Evolutionary conservation across 2,113 vertebrate genomes (phyloP), one percentile per base, ranked within the genome.

Genomic region (Candoia aspera): DNA sequence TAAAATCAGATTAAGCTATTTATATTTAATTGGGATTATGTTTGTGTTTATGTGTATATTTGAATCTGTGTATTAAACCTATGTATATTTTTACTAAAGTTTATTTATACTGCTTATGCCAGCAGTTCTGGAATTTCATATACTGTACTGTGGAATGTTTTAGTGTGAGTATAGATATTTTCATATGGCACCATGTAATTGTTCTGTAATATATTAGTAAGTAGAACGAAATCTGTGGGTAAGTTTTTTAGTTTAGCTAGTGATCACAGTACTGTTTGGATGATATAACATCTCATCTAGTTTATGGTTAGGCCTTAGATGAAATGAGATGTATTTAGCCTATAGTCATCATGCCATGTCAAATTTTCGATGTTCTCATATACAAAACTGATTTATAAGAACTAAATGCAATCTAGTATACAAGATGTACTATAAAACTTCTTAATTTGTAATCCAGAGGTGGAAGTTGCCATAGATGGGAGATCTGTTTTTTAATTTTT

Each of bases 41-140:
- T 29, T 54, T 57, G 53, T 86, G 5, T 55, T 4, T 9, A 8
- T 57, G 53, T 86, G 53, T 86, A 55, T 55, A 55, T 57, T 86
- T 86, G 29, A 88, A 93, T 6, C 86, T 89, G 86, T 0, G 0
- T 91, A 92, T 68, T 0, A 0, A 37, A 15, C 87, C 17, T 94
- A 62, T 94, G 94, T 37, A 33, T 96, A 95, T 93, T 73, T 86
- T 93, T 92, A 92, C 17, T 91, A 55, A 87, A 93, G 0, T 95
- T 93, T 91, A n/a, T 95, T 94, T 93, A 59, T 93, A 73, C 37
- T 90, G 11, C 49, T 49, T 49, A 94, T 0, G 0, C 13, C 13
- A 46, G 33, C 46, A 46, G n/a, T 8, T 92, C 12, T 95, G 57
- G 33, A 88, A 92, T 24, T 12, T 54, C 37, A 33, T 84, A 91